These are phyloP conservation scores for Willowsia nigromaculata DNA, from an alignment of 2,888 invertebrate genomes.

Conservation along the genomic window DNA sequence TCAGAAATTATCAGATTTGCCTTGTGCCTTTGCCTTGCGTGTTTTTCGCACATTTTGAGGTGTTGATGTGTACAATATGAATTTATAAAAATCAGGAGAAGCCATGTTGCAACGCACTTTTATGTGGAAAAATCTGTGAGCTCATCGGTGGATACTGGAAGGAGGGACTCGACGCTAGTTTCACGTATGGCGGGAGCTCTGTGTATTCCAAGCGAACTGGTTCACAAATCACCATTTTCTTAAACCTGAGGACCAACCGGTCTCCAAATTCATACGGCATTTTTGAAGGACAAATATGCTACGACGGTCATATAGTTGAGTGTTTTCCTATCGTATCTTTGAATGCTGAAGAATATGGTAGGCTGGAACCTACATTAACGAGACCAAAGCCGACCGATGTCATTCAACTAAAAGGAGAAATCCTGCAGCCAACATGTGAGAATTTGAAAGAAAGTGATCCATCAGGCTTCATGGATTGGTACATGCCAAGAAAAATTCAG, in stretches of 20 bases:
- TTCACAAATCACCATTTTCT: neutral
- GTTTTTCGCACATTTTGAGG: too few relatives aligned
- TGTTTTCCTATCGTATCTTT: slow-evolving; percentile 62
- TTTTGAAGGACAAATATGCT: slow-evolving; percentile 59
- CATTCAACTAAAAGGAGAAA: slow-evolving; percentile 46
- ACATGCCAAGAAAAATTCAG: neutral
- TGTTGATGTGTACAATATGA: too few relatives aligned
- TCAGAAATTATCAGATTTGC: too few relatives aligned
- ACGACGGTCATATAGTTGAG: slow-evolving; percentile 50
- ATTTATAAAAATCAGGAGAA: slow-evolving; percentile 37
- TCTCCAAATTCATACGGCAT: slow-evolving; percentile 61
- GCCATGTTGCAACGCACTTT: neutral
- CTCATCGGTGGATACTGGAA: slow-evolving; percentile 40
- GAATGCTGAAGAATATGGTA: slow-evolving; percentile 51
- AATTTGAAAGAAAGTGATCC: neutral
- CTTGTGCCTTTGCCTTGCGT: too few relatives aligned
- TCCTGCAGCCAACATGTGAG: slow-evolving; percentile 6
- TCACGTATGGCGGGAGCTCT: slow-evolving; percentile 4
- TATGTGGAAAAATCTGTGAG: slow-evolving; percentile 40
- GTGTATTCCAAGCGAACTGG: neutral
- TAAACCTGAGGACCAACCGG: slow-evolving; percentile 21
- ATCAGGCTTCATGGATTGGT: slow-evolving; percentile 6
- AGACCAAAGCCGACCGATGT: slow-evolving; percentile 46
- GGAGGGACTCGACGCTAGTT: slow-evolving; percentile 55
- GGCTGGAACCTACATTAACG: slow-evolving; percentile 25